Evolutionary conservation across 2,888 invertebrate genomes (phyloP), one percentile per base, ranked within the genome.

Genomic region (Plutella xylostella): DNA sequence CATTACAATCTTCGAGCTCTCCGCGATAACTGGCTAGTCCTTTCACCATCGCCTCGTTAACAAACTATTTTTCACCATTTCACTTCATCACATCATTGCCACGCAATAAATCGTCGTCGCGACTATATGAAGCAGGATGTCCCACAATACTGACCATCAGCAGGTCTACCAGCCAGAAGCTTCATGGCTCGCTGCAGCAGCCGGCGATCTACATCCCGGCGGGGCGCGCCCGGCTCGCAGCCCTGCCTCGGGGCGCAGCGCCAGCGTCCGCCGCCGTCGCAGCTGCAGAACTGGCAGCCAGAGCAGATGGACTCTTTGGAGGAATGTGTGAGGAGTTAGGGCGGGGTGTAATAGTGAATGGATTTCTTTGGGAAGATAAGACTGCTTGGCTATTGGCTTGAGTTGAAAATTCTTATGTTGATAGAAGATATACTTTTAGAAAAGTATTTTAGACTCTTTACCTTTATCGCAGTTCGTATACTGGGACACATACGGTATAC

Each of bases 401-500:
- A n/a, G n/a, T n/a, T n/a, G n/a, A n/a, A n/a, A n/a, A n/a, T n/a
- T n/a, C n/a, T n/a, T n/a, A n/a, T n/a, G n/a, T n/a, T n/a, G n/a
- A n/a, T n/a, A n/a, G n/a, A n/a, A n/a, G n/a, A n/a, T n/a, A n/a
- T n/a, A n/a, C n/a, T n/a, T n/a, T n/a, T n/a, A n/a, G n/a, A n/a
- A n/a, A n/a, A n/a, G n/a, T n/a, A n/a, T n/a, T n/a, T n/a, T n/a
- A n/a, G n/a, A n/a, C 46, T 12, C 33, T 3, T 49, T 53, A 78
- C 79, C 75, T 61, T 70, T 73, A 11, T 60, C 63, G 45, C 79
- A 79, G 44, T 72, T 58, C 0, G 74, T 68, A 45, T 70, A 68
- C 2, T 58, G 53, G 0, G 79, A 78, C 19, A 78, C 48, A 17
- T 64, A 54, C 0, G 79, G 78, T n/a, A 76, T 55, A 45, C 78